Conservation (phyloP, 2,888 invertebrate species). For the Celastrina argiolus region DNA sequence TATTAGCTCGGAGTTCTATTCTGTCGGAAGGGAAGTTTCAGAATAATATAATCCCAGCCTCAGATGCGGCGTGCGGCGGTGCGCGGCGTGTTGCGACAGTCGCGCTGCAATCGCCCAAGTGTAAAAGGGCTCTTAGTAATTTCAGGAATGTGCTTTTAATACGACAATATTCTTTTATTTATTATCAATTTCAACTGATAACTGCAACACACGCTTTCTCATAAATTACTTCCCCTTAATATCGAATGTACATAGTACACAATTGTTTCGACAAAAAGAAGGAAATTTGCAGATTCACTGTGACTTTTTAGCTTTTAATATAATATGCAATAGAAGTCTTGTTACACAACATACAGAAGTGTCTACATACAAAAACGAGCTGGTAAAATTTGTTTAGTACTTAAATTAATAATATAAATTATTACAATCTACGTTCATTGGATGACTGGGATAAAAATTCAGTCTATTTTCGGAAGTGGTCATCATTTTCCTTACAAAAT, state of each 20-base stretch:
- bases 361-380: background rate
- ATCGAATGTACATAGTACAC: too few species aligned
- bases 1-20: too few species aligned
- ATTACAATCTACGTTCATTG: background rate
- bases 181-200: too few species aligned
- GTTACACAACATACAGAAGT: background rate
- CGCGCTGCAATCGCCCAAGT: background rate
- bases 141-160: background rate
- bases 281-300: background rate
- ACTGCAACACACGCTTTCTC: too few species aligned
- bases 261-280: background rate
- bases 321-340: too few species aligned
- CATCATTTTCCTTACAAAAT: background rate
- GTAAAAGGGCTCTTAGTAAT: background rate
- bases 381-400: conserved; percentile 26
- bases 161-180: too few species aligned
- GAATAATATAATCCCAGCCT: too few species aligned
- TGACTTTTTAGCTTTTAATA: background rate
- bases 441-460: conserved; percentile 6
- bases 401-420: conserved; percentile 9
- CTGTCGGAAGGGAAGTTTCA: too few species aligned
- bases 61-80: too few species aligned
- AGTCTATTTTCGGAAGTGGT: background rate
- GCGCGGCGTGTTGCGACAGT: background rate
- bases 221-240: too few species aligned